Base-by-base conservation (phyloP, 2,888 invertebrate species). In the Deladenus siricidicola region DNA sequence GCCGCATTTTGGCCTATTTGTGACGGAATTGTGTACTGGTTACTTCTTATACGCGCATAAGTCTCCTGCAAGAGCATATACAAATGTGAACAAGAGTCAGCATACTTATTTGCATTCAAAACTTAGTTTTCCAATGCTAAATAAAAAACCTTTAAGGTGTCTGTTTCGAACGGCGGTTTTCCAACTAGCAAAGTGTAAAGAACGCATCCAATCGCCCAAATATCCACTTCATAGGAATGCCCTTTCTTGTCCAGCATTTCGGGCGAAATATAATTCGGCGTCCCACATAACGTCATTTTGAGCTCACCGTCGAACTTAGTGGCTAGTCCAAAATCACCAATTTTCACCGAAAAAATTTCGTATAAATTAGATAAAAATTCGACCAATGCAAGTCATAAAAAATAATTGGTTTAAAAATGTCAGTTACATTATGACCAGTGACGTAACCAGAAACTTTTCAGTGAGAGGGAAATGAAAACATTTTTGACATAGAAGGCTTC, bases 251-350 rank as follows among this genome's bases (percentile, higher is more conserved):
- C 88, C 72, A 99, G 83, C 75, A 99, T 92, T 82, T 99, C 98
- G 0, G 77, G 98, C 0, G 98, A 98, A 73, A 99, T 96, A 80
- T 99, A 99, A 82, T 99, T 99, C 1, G 98, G 98, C 4, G 98
- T 99, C n/a, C 98, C 98, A 79, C 98, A 99, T 49, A 99, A 83
- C 17, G 98, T 99, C 85, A 84, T 85, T 80, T 87, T 88, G 49
- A 86, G 80, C 78, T 86, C 85, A 76, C 90, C 92, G 75, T 89
- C 89, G 82, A 85, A 90, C 77, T 85, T 86, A 14, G 98, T 92
- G 17, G 98, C 98, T 62, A 99, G 83, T 44, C 98, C 98, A 83
- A 99, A 99, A 81, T 99, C 99, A 59, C 98, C 98, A 68, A 98
- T 91, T 83, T 98, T 98, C 17, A 76, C 88, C 39, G 6, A 14